Base-by-base conservation (phyloP, 2,797 vertebrate genomes). In the Platyrinchus mystaceus region DNA sequence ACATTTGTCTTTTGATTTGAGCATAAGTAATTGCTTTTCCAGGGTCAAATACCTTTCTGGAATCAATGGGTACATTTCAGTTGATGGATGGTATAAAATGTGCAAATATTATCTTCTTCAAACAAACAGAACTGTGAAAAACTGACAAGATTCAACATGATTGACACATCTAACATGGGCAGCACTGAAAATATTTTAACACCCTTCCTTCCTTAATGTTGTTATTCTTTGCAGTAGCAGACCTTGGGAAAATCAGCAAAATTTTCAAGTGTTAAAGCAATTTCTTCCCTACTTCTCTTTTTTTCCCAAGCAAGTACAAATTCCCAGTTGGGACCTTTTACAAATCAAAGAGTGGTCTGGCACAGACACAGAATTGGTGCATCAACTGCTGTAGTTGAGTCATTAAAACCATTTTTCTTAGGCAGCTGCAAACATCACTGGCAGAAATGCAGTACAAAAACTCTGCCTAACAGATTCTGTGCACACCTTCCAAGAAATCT, bases 1-100 rank as follows among this genome's bases (percentile, higher is more conserved):
- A 69, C 76, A 58, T 91, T 96, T 95, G 94, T 93, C 89, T 97
- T 97, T 92, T 93, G 64, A 95, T 95, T 96, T 94, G 94, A 87
- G 92, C 67, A 94, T 71, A 96, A 96, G 92, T 97, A 96, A 97
- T 93, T 97, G 95, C 81, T 92, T 97, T 97, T 92, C 81, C 91
- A 89, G 97, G 94, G 94, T 95, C 96, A 96, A 90, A 97, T 86
- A 88, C 80, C 94, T 89, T 95, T 94, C 55, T 89, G 73, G 96
- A 97, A 97, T 95, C 86, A 79, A 94, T 78, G 76, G 70, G 68
- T 93, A 83, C 60, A 77, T 87, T 96, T 83, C 90, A 93, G 86
- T 71, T 96, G 97, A 97, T 52, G 84, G 94, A 93, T 92, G 68
- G 74, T 95, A 94, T 93, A 94, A 97, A 96, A 97, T 68, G 93